Base-by-base conservation (phyloP, 1,140 invertebrate species). In the Carcinoscorpius rotundicauda region DNA sequence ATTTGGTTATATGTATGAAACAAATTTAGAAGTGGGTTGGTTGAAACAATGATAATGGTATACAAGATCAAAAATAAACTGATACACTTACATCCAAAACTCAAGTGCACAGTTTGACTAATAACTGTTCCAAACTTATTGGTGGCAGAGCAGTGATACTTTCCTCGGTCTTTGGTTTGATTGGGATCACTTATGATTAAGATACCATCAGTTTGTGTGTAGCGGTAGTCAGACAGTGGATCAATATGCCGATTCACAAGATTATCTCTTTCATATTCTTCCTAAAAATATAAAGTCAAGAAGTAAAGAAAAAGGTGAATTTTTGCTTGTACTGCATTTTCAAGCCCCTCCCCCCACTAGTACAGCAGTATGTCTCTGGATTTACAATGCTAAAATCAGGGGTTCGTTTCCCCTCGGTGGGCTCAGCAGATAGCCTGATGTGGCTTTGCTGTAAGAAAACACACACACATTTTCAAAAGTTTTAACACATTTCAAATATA, bases 71-170 rank as follows among this genome's bases (percentile, higher is more conserved):
- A 29, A 29, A 29, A 29, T 29, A 29, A 29, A 29, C 29, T 29
- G 29, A 50, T 8, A 72, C 62, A 68, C 76, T 74, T 69, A 78
- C 77, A 93, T 49, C 91, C 93, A 81, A 96, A 97, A 49, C 87
- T 87, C 0, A 98, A 73, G 67, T 87, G 80, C 0, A 93, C 89
- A 73, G 86, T 91, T 75, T 92, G 87, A 4, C 93, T 96, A 6
- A 91, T 82, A 60, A 97, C 87, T 1, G 85, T 85, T 10, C 95
- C 95, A 81, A 84, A 96, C 72, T 85, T 82, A 77, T 98, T 98
- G 9, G 82, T 80, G 5, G 93, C 93, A 70, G 87, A 87, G 72
- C 95, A 98, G 74, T 95, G 90, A 78, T 96, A 97, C 49, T 85
- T 84, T 10, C 91, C 90, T 75, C 88, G 81, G 75, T 97, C 93